phyloP scores from a whole-genome alignment of 2,113 vertebrate genomes.

The Ailuropoda melanoleuca region DNA sequence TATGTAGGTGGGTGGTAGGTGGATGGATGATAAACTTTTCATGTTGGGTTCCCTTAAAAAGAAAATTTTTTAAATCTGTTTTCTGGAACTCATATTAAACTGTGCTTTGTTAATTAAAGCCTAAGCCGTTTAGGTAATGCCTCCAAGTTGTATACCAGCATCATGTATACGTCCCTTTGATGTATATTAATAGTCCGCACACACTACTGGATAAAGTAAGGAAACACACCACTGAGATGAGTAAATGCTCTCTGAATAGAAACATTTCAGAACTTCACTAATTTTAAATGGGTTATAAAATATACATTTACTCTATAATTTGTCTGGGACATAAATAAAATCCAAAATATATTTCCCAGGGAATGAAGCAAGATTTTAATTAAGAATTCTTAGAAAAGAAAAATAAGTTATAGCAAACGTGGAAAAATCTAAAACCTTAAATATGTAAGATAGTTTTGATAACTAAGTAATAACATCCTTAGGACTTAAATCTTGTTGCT shows the following conservation, averaged over 20 bases:
- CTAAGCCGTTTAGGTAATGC: not conserved
- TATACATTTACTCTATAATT: not conserved
- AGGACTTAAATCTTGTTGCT: not conserved
- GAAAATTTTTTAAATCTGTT: not conserved
- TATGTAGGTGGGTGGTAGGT: no score
- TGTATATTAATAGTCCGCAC: not conserved
- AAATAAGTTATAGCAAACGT: not conserved
- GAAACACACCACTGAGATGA: not conserved
- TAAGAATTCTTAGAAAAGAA: slow-evolving; percentile 10
- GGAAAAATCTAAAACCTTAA: not conserved
- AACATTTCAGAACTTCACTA: not conserved
- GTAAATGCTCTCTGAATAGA: not conserved
- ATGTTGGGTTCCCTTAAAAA: not conserved
- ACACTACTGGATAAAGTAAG: not conserved
- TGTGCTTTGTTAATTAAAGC: not conserved
- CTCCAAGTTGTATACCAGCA: not conserved
- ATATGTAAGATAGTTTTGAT: not conserved
- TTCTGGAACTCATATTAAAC: not conserved
- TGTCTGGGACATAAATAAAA: slow-evolving; percentile 42
- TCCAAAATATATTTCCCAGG: not conserved
- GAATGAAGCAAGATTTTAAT: not conserved
- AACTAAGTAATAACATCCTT: not conserved
- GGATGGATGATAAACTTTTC: not conserved
- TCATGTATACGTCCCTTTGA: not conserved
- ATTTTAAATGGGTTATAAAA: not conserved